Conservation (phyloP, 2,113 vertebrate genomes). For the Melanostigma gelatinosum region DNA sequence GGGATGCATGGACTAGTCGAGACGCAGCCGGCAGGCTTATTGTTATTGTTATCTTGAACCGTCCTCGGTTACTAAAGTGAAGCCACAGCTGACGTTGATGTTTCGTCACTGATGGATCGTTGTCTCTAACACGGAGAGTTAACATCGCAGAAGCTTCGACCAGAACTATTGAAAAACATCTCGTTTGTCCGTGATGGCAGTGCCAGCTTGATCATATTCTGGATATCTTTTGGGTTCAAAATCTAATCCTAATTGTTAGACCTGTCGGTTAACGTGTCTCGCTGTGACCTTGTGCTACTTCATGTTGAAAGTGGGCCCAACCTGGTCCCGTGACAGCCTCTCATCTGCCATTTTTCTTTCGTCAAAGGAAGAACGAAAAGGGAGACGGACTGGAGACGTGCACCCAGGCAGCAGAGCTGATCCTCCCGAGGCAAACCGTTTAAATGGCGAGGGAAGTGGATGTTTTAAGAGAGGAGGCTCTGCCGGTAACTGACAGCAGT, state of each 20-base stretch:
- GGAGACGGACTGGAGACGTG: conserved; percentile 43
- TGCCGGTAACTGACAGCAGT: conserved; percentile 57
- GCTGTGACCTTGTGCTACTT: conserved; percentile 14
- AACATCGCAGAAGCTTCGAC: neutral
- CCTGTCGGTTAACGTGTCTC: conserved; percentile 2
- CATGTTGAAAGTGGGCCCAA: conserved; percentile 20
- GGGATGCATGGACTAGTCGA: neutral
- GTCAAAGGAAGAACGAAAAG: conserved; percentile 31
- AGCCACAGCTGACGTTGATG: neutral
- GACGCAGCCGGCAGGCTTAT: neutral
- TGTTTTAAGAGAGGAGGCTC: conserved; percentile 49
- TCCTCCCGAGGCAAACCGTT: conserved; percentile 48
- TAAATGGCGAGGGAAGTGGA: conserved; percentile 45
- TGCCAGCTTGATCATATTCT: neutral
- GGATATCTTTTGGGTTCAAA: neutral
- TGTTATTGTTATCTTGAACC: conserved; percentile 1
- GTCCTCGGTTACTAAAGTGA: neutral
- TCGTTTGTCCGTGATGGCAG: neutral
- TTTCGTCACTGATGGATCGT: neutral
- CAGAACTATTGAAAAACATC: neutral
- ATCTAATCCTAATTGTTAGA: neutral
- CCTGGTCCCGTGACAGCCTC: conserved; percentile 11
- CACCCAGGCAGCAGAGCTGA: conserved; percentile 47
- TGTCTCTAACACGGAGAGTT: neutral
- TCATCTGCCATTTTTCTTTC: conserved; percentile 37